phyloP scores from a whole-genome alignment of 2,113 vertebrate species.

The Lichenostomus cassidix region DNA sequence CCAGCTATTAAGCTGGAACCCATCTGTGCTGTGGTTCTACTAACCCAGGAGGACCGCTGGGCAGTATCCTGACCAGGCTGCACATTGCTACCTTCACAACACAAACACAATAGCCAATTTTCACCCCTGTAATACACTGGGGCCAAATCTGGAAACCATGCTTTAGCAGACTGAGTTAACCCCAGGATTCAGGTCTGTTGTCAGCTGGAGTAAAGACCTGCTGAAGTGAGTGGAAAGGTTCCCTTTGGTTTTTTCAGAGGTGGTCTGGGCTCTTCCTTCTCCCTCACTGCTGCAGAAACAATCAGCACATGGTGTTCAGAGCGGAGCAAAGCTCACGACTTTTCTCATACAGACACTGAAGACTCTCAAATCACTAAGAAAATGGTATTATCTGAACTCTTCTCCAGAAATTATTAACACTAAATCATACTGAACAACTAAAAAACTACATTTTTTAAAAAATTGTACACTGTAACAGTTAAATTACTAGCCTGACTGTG shows the following conservation, averaged over 20 bases:
- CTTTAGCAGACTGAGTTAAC: neutral
- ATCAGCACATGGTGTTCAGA: neutral
- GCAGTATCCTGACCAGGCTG: neutral
- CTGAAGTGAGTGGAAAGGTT: neutral
- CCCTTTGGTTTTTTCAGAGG: neutral
- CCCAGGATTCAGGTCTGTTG: neutral
- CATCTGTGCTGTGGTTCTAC: neutral
- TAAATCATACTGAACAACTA: neutral
- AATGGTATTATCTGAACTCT: neutral
- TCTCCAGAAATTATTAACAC: neutral
- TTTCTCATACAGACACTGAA: neutral
- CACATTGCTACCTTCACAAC: neutral
- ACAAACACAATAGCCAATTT: neutral
- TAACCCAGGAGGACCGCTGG: neutral
- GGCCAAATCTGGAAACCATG: neutral
- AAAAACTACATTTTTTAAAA: neutral
- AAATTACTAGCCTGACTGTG: neutral
- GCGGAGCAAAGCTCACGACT: accelerated
- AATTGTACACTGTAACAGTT: neutral
- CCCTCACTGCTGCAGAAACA: neutral
- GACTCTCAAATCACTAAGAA: neutral
- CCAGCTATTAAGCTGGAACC: neutral
- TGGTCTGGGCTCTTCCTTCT: neutral
- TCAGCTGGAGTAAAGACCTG: neutral
- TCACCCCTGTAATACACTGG: accelerated